Base-by-base conservation (phyloP, 2,797 vertebrate species). In the Clarias pachynema region DNA sequence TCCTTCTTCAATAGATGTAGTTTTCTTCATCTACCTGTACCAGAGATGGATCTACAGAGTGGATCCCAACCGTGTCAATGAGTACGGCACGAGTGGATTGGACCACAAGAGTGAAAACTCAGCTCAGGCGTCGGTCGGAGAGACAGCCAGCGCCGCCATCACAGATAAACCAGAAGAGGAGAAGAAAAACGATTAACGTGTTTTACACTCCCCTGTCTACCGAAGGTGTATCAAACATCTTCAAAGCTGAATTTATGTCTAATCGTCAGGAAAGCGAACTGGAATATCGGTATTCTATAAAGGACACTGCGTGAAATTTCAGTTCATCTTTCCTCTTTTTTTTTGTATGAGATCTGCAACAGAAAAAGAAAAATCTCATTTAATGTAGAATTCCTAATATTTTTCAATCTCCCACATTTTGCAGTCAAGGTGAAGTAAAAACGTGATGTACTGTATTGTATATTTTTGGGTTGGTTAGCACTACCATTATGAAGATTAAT, bases 21-120 rank as follows among this genome's bases (percentile, higher is more conserved):
- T 98, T 16, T 98, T 98, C 94, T 98, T 99, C 94, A 95, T 99
- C 91, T 98, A 98, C 93, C 95, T 98, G 93, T 99, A 98, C 90
- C 97, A 99, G 92, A 96, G 97, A 89, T 99, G 97, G 97, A 98
- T 98, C 93, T 99, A 98, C 91, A 95, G 97, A 85, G 97, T 98
- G 14, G 97, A 98, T 91, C 97, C 95, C 66, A 97, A 96, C 31
- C 94, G 97, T 24, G 90, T 98, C 88, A 98, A 99, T 0, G 97
- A 99, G 90, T 99, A 97, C 0, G 97, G 97, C 82, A 96, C 97
- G 90, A 98, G 97, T 0, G 97, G 97, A 66, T 92, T 94, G 83
- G 94, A 94, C 22, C 92, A 81, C 0, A 2, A n/a, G 26, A 91
- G 89, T 79, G 89, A 92, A 78, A 91, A 84, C 91, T 82, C 90